Base-by-base conservation (phyloP, 2,113 vertebrate species). In the Salminus brasiliensis region DNA sequence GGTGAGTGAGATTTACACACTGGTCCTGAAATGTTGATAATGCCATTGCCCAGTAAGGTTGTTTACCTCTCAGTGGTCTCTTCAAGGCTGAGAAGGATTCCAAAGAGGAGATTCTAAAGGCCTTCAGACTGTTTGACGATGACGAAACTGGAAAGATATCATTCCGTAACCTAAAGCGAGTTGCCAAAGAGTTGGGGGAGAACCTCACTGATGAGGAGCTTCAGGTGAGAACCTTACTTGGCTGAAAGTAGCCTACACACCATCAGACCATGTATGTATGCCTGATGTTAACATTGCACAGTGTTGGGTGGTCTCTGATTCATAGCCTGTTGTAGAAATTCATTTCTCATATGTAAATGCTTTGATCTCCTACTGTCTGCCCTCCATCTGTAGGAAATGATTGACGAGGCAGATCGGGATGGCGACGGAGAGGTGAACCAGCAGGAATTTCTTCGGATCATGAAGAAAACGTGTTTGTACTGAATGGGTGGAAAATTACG, bases 111-210 rank as follows among this genome's bases (percentile, higher is more conserved):
- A 98, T 98, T 57, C 92, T 98, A 53, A 98, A 97, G 89, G 97
- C 97, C 0, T 99, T 99, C 89, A 89, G 92, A 34, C 92, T 99
- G 79, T 99, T 99, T 41, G 96, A 99, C 7, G 96, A 98, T 0
- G 97, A 98, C 1, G 95, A 96, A 83, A 98, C 97, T 0, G 97
- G 97, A 8, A 98, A 94, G 88, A 98, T 99, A 89, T 98, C 97
- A 0, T 97, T 97, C 87, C 94, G 91, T 83, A 99, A 99, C 87
- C 92, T 98, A 5, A 98, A 97, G 86, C 92, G 95, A 4, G 96
- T 98, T 3, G 95, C 97, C 79, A 95, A 88, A 63, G 97, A 97
- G 72, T 92, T 99, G 27, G 97, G 97, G 8, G 97, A 98, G 78
- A 97, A 94, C 83, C 93, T 98, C 62, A 97, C 95, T 0, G 97